Base-by-base conservation (phyloP, 1,140 invertebrate genomes). In the Neotoxoptera formosana region DNA sequence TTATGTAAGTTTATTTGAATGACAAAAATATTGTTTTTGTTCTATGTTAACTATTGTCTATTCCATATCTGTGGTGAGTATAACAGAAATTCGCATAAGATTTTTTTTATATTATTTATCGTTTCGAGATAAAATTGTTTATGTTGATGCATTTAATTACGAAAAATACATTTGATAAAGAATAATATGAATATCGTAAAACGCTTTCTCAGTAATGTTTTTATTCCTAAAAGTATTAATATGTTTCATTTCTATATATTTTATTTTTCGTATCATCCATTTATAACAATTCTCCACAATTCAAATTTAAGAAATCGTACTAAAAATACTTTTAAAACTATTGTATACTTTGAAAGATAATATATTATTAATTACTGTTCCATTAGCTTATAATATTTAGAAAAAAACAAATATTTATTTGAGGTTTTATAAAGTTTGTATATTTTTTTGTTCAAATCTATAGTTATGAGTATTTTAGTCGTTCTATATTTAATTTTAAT, bases 1-100 rank as follows among this genome's bases (percentile, higher is more conserved):
- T 90, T 67, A 90, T 90, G 56, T 56, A 60, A 20, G 53, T 67
- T 14, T 60, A 53, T 53, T 89, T 53, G 34, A 90, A 90, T 90
- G 45, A 67, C 67, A 90, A 47, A 45, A 45, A 11, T 30, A 67
- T 90, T 88, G 7, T 34, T 60, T 60, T 90, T 36, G 2, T 53
- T 41, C 51, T n/a, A 25, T 7, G 25, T 30, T 1, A 41, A 56
- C 41, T 41, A 2, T 23, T 17, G 20, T 45, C 53, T 67, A 60
- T 90, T 90, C 7, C 25, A 60, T 14, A 14, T 2, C 23, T 90
- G 7, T 11, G 87, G 36, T 4, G n/a, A 89, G 9, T 17, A n/a
- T n/a, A 45, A 30, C 6, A 30, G 21, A 89, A 23, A 67, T 90
- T 67, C 36, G 30, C 14, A 20, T 47, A 90, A 67, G 56, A 90